These are phyloP conservation scores for Tychaedon coryphoeus DNA, from an alignment of 2,113 vertebrate genomes.

Conservation along the genomic window DNA sequence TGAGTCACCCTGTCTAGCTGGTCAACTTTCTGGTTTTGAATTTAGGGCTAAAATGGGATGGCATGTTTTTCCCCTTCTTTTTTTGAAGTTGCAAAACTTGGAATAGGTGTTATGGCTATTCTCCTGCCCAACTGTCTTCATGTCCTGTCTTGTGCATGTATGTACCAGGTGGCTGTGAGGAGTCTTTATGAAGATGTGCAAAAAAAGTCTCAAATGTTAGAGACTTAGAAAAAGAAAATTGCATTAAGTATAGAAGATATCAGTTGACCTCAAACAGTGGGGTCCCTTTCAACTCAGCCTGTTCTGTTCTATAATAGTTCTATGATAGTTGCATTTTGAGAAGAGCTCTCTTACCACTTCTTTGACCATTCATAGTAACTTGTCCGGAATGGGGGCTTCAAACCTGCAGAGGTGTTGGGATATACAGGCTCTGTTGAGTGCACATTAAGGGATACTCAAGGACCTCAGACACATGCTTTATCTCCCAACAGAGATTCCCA, in stretches of 20 bases:
- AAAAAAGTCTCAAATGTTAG: not conserved
- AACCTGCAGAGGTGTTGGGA: not conserved
- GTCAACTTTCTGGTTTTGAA: not conserved
- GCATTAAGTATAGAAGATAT: not conserved
- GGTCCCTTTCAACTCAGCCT: not conserved
- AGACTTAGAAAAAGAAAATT: not conserved
- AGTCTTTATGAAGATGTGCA: not conserved
- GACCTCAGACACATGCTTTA: not conserved
- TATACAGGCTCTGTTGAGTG: not conserved
- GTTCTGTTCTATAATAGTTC: not conserved
- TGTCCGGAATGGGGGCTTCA: not conserved
- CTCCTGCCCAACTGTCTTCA: not conserved
- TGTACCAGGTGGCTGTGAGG: not conserved
- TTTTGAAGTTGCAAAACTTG: not conserved
- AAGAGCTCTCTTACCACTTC: not conserved
- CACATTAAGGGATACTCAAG: not conserved
- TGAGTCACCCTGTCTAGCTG: fast-evolving
- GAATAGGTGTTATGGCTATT: not conserved
- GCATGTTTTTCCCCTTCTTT: not conserved
- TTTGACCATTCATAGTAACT: not conserved
- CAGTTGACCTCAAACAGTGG: not conserved
- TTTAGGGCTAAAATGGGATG: not conserved
- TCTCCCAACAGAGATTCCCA: not conserved
- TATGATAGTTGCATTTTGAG: not conserved
- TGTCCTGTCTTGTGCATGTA: not conserved